Evolutionary conservation across 2,888 invertebrate species (phyloP), one percentile per base, ranked within the genome.

Genomic region (Drosophila cyrtoloma): DNA sequence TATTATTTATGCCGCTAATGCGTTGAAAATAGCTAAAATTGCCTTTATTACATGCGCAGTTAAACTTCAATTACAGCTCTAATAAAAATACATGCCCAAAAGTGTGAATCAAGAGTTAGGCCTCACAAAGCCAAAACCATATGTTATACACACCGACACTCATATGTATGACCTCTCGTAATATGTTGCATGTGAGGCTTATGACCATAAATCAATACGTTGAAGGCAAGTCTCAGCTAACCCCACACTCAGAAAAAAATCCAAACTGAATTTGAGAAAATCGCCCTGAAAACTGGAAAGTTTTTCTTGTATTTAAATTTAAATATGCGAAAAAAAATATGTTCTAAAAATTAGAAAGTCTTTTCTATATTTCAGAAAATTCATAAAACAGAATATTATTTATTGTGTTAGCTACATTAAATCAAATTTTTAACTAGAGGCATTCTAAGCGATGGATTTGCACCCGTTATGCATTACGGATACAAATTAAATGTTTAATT

Each of bases 31-130:
- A 84, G 81, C 90, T 84, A 63, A 88, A 91, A 91, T 91, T 85
- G 86, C 86, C 84, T 91, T 91, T 91, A 91, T 91, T 91, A 91
- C 84, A 91, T 90, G 91, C 88, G 88, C 90, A 85, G 91, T 91
- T 91, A 85, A 91, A 89, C 85, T 87, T 84, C 89, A 90, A 91
- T 91, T 91, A 90, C 70, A 74, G 62, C 75, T 77, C 73, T 83
- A 82, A 82, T 84, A 84, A 86, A 84, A 90, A 81, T 69, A 81
- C 79, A 88, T 83, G 77, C 66, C 71, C 71, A 62, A 63, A 64
- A 67, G 71, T 71, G 69, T 75, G n/a, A 33, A 59, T 30, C 63
- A 60, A 67, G 75, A 59, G 69, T 69, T n/a, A 57, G 39, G 70
- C 65, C 19, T 60, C 61, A 64, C 56, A 52, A 58, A 26, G 10